Percentiles rank a stretch among this genome's conserved stretches.
These are phyloP conservation scores for Leptinotarsa tumamoca DNA, from an alignment of 2,888 invertebrate species.

Conservation along the genomic window DNA sequence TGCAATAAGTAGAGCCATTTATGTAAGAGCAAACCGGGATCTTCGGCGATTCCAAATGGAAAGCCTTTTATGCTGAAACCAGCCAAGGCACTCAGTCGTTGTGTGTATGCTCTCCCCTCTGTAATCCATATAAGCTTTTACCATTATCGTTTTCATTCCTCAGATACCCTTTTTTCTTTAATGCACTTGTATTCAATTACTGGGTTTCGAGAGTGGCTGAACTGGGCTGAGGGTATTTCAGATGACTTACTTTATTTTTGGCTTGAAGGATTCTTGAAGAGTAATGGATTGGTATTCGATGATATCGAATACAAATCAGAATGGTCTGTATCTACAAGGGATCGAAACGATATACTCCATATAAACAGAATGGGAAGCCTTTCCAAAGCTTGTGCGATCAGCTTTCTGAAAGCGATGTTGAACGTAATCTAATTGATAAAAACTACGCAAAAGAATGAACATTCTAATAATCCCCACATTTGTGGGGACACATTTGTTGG, in stretches of 20 bases:
- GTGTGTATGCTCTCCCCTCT: slow-evolving; percentile 50
- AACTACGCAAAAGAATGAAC: too few species aligned
- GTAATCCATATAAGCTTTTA: slow-evolving; percentile 51
- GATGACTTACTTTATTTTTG: not conserved
- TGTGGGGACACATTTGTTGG: too few species aligned
- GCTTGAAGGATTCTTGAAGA: not conserved
- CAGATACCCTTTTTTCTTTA: slow-evolving; percentile 47
- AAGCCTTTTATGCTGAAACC: slow-evolving; percentile 59
- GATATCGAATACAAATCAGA: too few species aligned
- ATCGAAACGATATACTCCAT: too few species aligned
- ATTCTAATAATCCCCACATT: too few species aligned
- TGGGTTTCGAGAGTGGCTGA: slow-evolving; percentile 1
- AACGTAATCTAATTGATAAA: too few species aligned
- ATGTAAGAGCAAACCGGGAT: slow-evolving; percentile 61
- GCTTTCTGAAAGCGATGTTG: too few species aligned
- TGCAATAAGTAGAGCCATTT: slow-evolving; percentile 61
- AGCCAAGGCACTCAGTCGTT: slow-evolving; percentile 49
- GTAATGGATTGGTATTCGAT: too few species aligned
- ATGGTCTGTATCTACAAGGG: too few species aligned
- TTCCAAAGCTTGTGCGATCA: too few species aligned
- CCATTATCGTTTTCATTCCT: slow-evolving; percentile 50
- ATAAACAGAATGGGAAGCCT: too few species aligned
- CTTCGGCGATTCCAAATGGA: slow-evolving; percentile 58
- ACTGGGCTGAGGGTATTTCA: not conserved
- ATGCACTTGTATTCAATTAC: slow-evolving; percentile 49